Conservation (phyloP, 2,113 vertebrate species). For the Noctilio leporinus region DNA sequence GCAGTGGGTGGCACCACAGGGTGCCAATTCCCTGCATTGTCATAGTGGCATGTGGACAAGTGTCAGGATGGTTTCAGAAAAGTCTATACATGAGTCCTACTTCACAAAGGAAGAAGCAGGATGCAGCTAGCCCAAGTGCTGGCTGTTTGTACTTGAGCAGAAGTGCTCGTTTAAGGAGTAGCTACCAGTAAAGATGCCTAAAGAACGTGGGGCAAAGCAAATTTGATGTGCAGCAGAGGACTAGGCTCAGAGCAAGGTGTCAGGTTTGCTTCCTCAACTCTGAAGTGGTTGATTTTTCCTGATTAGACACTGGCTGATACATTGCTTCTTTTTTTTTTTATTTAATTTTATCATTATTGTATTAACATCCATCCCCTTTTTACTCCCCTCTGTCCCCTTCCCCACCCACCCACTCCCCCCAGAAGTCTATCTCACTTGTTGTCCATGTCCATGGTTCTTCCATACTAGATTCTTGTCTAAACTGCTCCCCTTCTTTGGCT, state of each 20-base stretch:
- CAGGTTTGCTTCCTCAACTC: neutral
- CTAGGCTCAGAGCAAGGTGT: neutral
- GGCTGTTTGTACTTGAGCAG: neutral
- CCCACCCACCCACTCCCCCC: too few relatives aligned
- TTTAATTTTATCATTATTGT: too few relatives aligned
- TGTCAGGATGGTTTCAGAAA: neutral
- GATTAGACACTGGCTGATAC: neutral
- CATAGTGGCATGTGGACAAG: neutral
- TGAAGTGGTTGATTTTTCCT: neutral
- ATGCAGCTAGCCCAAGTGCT: neutral
- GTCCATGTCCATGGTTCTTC: too few relatives aligned
- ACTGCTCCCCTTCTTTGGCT: too few relatives aligned
- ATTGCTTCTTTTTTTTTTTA: too few relatives aligned
- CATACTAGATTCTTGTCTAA: too few relatives aligned
- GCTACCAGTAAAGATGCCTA: neutral
- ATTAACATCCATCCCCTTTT: too few relatives aligned
- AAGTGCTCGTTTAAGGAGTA: neutral
- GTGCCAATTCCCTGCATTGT: neutral
- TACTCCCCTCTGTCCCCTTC: too few relatives aligned
- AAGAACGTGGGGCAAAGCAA: neutral
- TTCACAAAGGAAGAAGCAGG: neutral
- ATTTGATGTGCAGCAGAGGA: neutral
- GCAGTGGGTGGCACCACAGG: too few relatives aligned
- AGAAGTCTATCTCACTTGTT: too few relatives aligned
- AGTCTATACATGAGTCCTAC: neutral